Evolutionary conservation across 2,888 invertebrate genomes (phyloP), one percentile per base, ranked within the genome.

Genomic region (Meteorus colon): DNA sequence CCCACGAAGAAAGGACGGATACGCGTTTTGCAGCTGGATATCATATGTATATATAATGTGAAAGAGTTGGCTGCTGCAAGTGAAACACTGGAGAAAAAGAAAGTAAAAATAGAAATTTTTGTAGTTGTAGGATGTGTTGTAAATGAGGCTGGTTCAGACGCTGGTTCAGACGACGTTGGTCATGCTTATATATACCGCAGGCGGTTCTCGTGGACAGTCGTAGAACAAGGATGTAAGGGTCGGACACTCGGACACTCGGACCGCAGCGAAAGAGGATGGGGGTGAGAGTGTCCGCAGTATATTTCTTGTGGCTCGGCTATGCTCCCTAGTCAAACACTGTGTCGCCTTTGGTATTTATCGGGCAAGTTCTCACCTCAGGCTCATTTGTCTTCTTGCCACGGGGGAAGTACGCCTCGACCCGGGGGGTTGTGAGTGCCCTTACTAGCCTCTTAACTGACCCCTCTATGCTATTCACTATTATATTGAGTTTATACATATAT

Each of bases 261-360:
- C 71, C 55, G 76, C 41, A 29, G 71, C 69, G 66, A 70, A 74
- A 68, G 63, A 69, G 78, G 62, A 75, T 62, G 74, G 72, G 76
- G 76, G 51, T 73, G 77, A 75, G 76, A 55, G 81, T 84, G 82
- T 81, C 79, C 81, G 86, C 85, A 84, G 86, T 55, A 55, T 88
- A 88, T 88, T 88, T 88, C 89, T 89, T 89, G 89, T 81, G 80
- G 81, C 73, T 83, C 81, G 12, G 85, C 85, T 85, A 83, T 82
- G 84, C 83, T 86, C 86, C 81, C 86, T 87, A 88, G 89, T 89
- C 88, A 88, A 88, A 87, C 88, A 87, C 84, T 87, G 87, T 89
- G 89, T 89, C 89, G 88, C 89, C 87, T 88, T 88, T 84, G 87
- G 88, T 89, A 89, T 89, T 89, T 89, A 89, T 89, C 88, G 89